phyloP scores from a whole-genome alignment of 2,113 vertebrate species.

The Baryphthengus martii region DNA sequence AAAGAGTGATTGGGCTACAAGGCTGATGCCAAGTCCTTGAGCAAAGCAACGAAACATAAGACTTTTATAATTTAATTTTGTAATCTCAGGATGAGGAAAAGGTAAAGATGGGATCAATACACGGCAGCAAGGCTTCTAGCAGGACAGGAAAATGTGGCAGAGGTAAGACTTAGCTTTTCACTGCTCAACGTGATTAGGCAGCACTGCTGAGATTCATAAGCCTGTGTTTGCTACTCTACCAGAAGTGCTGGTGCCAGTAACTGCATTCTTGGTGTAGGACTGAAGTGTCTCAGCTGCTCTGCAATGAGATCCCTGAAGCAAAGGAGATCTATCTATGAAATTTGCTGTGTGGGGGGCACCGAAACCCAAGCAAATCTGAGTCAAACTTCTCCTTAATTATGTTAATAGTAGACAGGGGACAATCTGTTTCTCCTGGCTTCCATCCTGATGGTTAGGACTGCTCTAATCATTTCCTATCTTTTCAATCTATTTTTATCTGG shows the following conservation, averaged over 20 bases:
- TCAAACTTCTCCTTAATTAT: background rate
- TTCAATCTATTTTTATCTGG: slow-evolving; percentile 3
- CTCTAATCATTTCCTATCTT: background rate
- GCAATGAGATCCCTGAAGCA: background rate
- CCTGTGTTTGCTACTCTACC: background rate
- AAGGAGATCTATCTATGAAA: background rate
- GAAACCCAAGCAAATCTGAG: background rate
- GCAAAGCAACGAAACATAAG: background rate
- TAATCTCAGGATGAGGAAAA: background rate
- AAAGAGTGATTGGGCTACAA: background rate
- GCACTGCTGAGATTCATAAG: background rate
- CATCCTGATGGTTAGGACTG: background rate
- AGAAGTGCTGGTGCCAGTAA: background rate
- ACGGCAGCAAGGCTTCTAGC: background rate
- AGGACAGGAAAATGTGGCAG: background rate
- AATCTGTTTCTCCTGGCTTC: slow-evolving; percentile 15
- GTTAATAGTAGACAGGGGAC: background rate
- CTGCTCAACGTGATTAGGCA: background rate
- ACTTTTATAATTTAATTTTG: background rate
- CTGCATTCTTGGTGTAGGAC: background rate
- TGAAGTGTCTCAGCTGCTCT: background rate
- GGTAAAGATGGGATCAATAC: background rate
- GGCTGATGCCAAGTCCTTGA: background rate
- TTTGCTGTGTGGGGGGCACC: background rate
- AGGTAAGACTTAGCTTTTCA: background rate